phyloP scores from a whole-genome alignment of 1,140 invertebrate genomes.

The Heliothis virescens region DNA sequence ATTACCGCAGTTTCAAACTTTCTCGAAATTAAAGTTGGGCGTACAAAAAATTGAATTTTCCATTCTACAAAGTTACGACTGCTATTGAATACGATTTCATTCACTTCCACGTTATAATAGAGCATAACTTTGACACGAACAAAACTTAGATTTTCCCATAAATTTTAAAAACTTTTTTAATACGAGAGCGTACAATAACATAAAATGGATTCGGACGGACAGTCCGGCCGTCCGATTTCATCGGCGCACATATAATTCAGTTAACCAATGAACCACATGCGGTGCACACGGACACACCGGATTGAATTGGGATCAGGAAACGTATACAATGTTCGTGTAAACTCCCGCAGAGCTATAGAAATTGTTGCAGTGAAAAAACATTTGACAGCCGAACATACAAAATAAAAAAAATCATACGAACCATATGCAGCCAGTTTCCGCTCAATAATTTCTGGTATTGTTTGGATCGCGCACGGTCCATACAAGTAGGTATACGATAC shows the following conservation, averaged over 20 bases:
- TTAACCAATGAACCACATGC: slow-evolving; percentile 81
- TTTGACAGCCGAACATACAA: slow-evolving; percentile 49
- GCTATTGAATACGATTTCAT: slow-evolving; percentile 29
- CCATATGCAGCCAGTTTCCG: slow-evolving; percentile 41
- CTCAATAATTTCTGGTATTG: slow-evolving; percentile 43
- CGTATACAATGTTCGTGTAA: slow-evolving; percentile 68
- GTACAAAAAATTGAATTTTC: slow-evolving; percentile 40
- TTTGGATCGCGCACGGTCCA: slow-evolving; percentile 6
- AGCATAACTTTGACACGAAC: slow-evolving; percentile 39
- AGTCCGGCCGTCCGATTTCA: slow-evolving; percentile 50
- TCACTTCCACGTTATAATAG: slow-evolving; percentile 23
- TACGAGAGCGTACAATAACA: slow-evolving; percentile 45
- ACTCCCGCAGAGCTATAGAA: slow-evolving; percentile 73
- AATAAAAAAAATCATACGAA: slow-evolving; percentile 33
- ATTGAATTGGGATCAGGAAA: slow-evolving; percentile 77
- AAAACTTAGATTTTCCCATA: slow-evolving; percentile 40
- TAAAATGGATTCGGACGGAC: slow-evolving; percentile 48
- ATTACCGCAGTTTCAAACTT: background rate
- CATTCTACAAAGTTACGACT: slow-evolving; percentile 45
- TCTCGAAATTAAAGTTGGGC: slow-evolving; percentile 29
- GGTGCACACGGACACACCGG: slow-evolving; percentile 68
- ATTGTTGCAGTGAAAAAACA: slow-evolving; percentile 58
- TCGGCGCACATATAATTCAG: slow-evolving; percentile 75
- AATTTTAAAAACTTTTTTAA: slow-evolving; percentile 47
- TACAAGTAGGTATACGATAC: slow-evolving; percentile 13